Evolutionary conservation across 1,140 invertebrate genomes (phyloP), one percentile per base, ranked within the genome.

Genomic region (Drosophila pruinosa): DNA sequence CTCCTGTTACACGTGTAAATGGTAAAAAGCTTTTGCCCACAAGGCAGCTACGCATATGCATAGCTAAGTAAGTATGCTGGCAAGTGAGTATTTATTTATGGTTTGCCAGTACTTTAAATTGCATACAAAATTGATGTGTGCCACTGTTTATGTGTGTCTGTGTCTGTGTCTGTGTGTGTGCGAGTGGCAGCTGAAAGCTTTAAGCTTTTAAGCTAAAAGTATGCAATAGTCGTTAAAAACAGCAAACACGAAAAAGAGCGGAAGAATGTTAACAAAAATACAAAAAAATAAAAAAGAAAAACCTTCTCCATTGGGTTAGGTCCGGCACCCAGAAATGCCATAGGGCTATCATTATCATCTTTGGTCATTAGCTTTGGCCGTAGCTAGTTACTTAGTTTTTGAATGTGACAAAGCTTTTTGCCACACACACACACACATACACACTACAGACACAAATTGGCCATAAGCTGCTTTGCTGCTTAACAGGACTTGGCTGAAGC

Each of bases 51-150:
- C 47, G 24, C 31, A 26, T 38, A 3, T 22, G 48, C 58, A 53
- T 43, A 62, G 50, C n/a, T n/a, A n/a, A n/a, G 10, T 36, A 63
- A 47, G 31, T 26, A 54, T 45, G 41, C 48, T 26, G 47, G 34
- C 36, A 47, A 56, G 59, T 34, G 31, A 34, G 31, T 65, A 71
- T 65, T 56, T 71, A 71, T 71, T 56, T 65, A 65, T 71, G 62
- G 68, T 52, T 22, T 48, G 57, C 38, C 57, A 62, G 59, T 56
- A 70, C 50, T 63, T 70, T 63, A 63, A 70, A 70, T 63, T 70
- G 58, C 67, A 70, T 70, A 47, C 67, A 70, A 63, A 54, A 70
- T 70, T 70, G 26, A 70, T 70, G 58, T 19, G 53, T 19, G 4
- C 15, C 10, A 53, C 14, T 15, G 24, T n/a, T 14, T 19, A 39